A percentile compares a stretch with the other conserved stretches of the same genome.
Evolutionary conservation across 2,797 vertebrate genomes (phyloP).

Genomic region (Sebastes itinus): DNA sequence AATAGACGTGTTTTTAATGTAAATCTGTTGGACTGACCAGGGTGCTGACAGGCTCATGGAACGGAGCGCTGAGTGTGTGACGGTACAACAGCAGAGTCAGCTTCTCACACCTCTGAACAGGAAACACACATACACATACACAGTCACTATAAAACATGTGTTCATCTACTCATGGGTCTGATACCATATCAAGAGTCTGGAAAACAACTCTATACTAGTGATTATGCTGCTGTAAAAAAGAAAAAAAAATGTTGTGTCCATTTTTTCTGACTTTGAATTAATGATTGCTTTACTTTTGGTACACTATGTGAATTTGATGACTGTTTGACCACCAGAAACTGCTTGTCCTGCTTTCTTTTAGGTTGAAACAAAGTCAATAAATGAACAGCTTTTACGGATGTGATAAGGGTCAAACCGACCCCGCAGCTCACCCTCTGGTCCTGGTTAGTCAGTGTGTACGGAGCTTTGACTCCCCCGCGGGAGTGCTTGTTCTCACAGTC

Average conservation of each 20-base stretch:
- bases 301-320: not conserved
- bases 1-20: not conserved
- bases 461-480: conserved; percentile 63
- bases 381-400: not conserved
- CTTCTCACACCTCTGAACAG: conserved; percentile 94
- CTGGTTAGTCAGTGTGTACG: conserved; percentile 80
- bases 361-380: not conserved
- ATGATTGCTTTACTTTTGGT: not conserved
- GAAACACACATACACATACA: conserved; percentile 12
- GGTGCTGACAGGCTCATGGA: conserved; percentile 94
- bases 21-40: conserved; percentile 84
- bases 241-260: not conserved
- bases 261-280: not conserved
- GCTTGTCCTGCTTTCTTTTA: not conserved
- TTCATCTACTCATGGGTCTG: not conserved
- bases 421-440: conserved; percentile 88
- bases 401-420: not conserved
- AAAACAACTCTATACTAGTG: not conserved
- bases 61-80: conserved; percentile 91
- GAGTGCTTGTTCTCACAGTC: conserved; percentile 84
- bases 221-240: too few relatives aligned
- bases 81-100: conserved; percentile 90
- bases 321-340: not conserved
- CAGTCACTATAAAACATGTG: not conserved
- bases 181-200: not conserved